These are phyloP conservation scores for Gandaritis pyraliata DNA, from an alignment of 2,888 invertebrate genomes.

Conservation along the genomic window DNA sequence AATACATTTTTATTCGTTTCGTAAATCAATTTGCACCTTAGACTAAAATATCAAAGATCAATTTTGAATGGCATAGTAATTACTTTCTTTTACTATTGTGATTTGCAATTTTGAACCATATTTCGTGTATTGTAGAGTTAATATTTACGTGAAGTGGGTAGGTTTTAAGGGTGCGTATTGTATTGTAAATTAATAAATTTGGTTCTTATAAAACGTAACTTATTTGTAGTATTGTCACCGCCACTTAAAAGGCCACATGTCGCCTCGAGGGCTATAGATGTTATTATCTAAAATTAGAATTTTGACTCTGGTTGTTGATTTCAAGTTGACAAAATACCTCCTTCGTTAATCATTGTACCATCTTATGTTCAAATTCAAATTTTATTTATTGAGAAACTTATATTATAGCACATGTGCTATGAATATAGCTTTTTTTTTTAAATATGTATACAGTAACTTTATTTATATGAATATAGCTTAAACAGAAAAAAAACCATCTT, in stretches of 20 bases:
- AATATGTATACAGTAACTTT: too few relatives aligned
- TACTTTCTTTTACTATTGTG: not conserved
- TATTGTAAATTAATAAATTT: conserved; percentile 66
- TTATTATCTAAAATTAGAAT: conserved; percentile 62
- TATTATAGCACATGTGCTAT: too few relatives aligned
- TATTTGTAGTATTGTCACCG: conserved; percentile 83
- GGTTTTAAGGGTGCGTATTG: conserved; percentile 50
- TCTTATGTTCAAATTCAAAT: too few relatives aligned
- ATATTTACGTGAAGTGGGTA: conserved; percentile 20
- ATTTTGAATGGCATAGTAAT: not conserved
- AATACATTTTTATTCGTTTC: conserved; percentile 35
- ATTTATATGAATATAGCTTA: too few relatives aligned
- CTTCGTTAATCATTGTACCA: not conserved
- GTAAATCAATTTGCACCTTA: conserved; percentile 21
- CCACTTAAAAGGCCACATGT: conserved; percentile 83
- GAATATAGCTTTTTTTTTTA: too few relatives aligned
- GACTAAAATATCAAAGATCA: conserved; percentile 6
- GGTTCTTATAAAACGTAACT: conserved; percentile 77
- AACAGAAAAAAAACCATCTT: too few relatives aligned
- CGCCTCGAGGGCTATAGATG: conserved; percentile 75
- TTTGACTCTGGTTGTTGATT: conserved; percentile 54
- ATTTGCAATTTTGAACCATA: conserved; percentile 41
- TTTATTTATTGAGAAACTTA: too few relatives aligned
- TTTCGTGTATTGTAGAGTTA: not conserved
- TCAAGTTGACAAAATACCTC: conserved; percentile 25